Base-by-base conservation (phyloP, 2,888 invertebrate genomes). In the Sycophila texana region DNA sequence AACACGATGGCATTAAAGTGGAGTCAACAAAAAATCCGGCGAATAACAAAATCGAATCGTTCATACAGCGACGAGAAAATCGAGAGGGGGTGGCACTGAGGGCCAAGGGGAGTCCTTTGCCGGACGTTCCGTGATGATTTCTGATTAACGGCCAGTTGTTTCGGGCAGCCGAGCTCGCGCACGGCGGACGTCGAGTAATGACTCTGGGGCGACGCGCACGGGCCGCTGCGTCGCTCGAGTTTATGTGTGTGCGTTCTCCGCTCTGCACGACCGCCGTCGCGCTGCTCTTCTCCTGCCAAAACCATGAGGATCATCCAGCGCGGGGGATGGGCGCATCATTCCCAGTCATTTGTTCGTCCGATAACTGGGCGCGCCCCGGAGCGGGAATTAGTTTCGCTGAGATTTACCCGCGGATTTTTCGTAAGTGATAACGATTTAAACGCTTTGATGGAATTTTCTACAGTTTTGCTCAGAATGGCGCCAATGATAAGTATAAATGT, bases 61-160 rank as follows among this genome's bases (percentile, higher is more conserved):
- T 39, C 26, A 60, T 1, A 26, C 60, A 60, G 39, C 26, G 14
- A 22, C 26, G 22, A 5, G 22, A 20, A 60, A 13, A 60, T 60
- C 60, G 26, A 53, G 53, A n/a, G 22, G 14, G 16, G 26, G 14
- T 5, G 16, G 58, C 14, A 39, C 10, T 7, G 39, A 26, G 60
- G 60, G 26, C 22, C 7, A 22, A 22, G 51, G 51, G 51, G 63
- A 63, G 63, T 63, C 47, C n/a, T 16, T 18, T 20, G 47, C 49
- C 47, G 75, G 20, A 51, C 53, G 61, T 49, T 60, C 57, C 61
- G 84, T 86, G 88, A 90, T 89, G 90, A 90, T 89, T 90, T 89
- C 89, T 89, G 89, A 89, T 90, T 89, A 89, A 89, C 89, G 87
- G 87, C 85, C 87, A 89, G 89, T 89, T 89, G 89, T 90, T 89